These are phyloP conservation scores for Cephus cinctus DNA, from an alignment of 1,140 invertebrate genomes.

Conservation along the genomic window DNA sequence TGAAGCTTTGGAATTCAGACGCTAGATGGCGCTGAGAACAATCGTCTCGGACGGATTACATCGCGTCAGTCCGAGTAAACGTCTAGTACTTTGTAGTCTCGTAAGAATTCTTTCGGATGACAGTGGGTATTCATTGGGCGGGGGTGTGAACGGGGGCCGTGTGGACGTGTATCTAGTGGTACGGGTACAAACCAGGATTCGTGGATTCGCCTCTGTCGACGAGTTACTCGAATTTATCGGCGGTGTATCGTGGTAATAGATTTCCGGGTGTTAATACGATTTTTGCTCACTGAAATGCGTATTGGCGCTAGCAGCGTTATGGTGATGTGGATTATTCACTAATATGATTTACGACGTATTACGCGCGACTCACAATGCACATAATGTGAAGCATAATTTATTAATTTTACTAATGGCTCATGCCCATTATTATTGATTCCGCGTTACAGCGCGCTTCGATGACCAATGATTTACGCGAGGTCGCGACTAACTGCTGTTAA, in stretches of 20 bases:
- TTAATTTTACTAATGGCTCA: conserved; percentile 59
- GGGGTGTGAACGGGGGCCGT: too few species aligned
- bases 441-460: conserved; percentile 40
- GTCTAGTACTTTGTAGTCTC: too few species aligned
- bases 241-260: background rate
- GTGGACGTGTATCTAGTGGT: too few species aligned
- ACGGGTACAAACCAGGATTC: too few species aligned
- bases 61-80: too few species aligned
- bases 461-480: background rate
- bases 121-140: too few species aligned
- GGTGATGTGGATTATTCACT: conserved; percentile 58
- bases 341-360: conserved; percentile 57
- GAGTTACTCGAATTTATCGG: background rate
- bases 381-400: conserved; percentile 58
- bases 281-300: conserved; percentile 28
- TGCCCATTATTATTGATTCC: conserved; percentile 59
- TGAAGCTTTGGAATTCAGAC: too few species aligned
- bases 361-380: conserved; percentile 53
- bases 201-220: too few species aligned
- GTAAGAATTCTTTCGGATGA: too few species aligned
- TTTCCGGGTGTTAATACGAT: conserved; percentile 20
- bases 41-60: too few species aligned
- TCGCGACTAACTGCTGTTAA: too few species aligned
- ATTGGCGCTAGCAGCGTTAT: conserved; percentile 36
- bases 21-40: too few species aligned